These are phyloP conservation scores for Anisognathus igniventris DNA, from an alignment of 2,797 vertebrate species.

Conservation along the genomic window DNA sequence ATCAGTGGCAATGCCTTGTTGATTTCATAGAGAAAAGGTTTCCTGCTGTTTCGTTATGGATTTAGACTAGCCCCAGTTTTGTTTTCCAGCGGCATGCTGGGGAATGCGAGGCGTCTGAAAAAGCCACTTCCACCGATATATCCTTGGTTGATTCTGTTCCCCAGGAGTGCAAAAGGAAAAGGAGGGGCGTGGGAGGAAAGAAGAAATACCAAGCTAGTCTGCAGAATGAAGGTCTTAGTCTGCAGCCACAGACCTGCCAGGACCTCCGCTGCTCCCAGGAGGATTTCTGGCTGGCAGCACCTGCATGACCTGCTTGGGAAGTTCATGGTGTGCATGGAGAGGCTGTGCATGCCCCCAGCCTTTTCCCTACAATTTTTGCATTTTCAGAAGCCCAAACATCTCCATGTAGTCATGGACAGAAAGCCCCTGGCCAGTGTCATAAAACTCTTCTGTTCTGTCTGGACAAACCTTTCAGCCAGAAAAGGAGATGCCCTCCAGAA, in stretches of 20 bases:
- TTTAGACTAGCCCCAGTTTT: background rate
- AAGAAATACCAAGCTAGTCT: background rate
- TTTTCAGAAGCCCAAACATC: background rate
- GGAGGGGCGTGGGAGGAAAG: rapidly evolving
- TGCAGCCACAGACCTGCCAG: rapidly evolving
- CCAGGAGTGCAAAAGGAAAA: background rate
- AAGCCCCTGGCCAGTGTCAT: background rate
- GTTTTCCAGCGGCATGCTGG: background rate
- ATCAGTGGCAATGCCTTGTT: background rate
- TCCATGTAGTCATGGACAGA: rapidly evolving
- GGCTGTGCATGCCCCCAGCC: background rate
- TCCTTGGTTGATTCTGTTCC: background rate
- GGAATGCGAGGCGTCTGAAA: background rate
- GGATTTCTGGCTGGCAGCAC: background rate
- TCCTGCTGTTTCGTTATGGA: background rate
- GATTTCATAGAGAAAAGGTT: background rate
- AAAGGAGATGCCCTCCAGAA: background rate
- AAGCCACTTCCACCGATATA: background rate
- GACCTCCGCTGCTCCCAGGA: rapidly evolving
- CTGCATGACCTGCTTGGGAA: background rate
- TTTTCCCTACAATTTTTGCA: background rate
- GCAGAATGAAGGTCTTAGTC: background rate
- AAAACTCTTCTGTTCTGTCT: background rate
- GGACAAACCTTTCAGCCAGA: background rate
- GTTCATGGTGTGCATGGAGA: rapidly evolving